Conservation (phyloP, 1,140 invertebrate genomes). For the roundworm (Caenorhabditis elegans) region DNA sequence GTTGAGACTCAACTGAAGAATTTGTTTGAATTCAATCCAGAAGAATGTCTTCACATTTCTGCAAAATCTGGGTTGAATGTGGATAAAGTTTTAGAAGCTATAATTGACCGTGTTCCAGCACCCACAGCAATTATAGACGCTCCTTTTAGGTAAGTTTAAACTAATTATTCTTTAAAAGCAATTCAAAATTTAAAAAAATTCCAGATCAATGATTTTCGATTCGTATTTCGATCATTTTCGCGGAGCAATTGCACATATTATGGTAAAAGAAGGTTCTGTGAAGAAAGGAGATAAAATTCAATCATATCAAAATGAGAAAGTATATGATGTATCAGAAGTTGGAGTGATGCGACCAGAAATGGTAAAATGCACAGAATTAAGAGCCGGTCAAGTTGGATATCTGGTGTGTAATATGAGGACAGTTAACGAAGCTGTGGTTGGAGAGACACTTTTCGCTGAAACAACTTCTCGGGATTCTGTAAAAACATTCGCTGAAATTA, state of each 20-base stretch:
- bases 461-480: slow-evolving; percentile 68
- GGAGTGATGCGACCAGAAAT: slow-evolving; percentile 81
- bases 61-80: slow-evolving; percentile 75
- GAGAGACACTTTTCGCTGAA: slow-evolving; percentile 78
- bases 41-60: slow-evolving; percentile 75
- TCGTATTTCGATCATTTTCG: slow-evolving; percentile 87
- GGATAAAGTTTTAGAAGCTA: slow-evolving; percentile 66
- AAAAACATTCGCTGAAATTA: slow-evolving; percentile 74
- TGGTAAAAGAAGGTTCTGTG: slow-evolving; percentile 67
- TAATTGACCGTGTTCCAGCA: slow-evolving; percentile 68
- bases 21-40: slow-evolving; percentile 80
- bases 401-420: slow-evolving; percentile 80
- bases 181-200: background rate
- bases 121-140: slow-evolving; percentile 71
- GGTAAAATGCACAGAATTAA: slow-evolving; percentile 71
- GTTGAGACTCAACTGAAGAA: slow-evolving; percentile 77
- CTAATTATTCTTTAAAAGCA: too few species aligned
- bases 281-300: slow-evolving; percentile 70
- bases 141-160: slow-evolving; percentile 69
- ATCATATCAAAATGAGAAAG: slow-evolving; percentile 74
- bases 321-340: slow-evolving; percentile 79
- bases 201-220: slow-evolving; percentile 83
- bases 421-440: slow-evolving; percentile 77
- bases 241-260: slow-evolving; percentile 79
- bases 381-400: slow-evolving; percentile 80